Conservation (phyloP, 2,888 invertebrate species). For the Amaurobius ferox region DNA sequence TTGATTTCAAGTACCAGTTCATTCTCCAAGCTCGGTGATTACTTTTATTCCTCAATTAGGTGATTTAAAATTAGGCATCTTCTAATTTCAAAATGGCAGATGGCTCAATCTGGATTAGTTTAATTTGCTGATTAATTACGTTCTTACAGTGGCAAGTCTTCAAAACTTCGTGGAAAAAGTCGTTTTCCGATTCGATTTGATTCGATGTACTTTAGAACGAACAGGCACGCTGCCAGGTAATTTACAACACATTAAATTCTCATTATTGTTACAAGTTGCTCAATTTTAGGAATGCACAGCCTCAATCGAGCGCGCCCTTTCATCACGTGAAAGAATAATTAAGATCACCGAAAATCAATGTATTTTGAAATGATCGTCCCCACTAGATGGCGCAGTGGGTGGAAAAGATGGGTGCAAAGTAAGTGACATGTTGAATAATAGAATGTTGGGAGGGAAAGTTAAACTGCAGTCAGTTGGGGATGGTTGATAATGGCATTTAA, state of each 20-base stretch:
- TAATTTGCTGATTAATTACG: constrained; percentile 25
- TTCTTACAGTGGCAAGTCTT: constrained; percentile 17
- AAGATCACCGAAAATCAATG: constrained; percentile 47
- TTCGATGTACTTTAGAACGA: constrained; percentile 23
- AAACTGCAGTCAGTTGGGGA: no score
- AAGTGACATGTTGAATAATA: constrained; percentile 2
- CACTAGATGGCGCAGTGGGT: constrained; percentile 26
- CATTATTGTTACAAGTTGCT: constrained; percentile 62
- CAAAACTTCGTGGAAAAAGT: constrained; percentile 13
- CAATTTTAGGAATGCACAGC: constrained; percentile 46
- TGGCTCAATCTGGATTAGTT: neutral
- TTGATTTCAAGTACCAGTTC: neutral
- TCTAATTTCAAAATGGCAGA: neutral
- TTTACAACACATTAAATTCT: constrained; percentile 68
- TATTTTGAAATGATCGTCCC: constrained; percentile 26
- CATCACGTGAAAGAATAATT: constrained; percentile 61
- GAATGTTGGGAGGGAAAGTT: neutral
- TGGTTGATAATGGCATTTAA: no score
- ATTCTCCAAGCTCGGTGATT: neutral
- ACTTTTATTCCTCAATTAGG: neutral
- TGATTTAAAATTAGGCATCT: constrained; percentile 7
- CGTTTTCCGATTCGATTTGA: constrained; percentile 19
- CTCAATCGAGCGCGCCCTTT: constrained; percentile 46
- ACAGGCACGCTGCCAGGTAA: constrained; percentile 32
- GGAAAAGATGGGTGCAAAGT: neutral